Percentiles rank a stretch among this genome's conserved stretches.
phyloP scores from a whole-genome alignment of 2,113 vertebrate species.

The Mobula birostris region DNA sequence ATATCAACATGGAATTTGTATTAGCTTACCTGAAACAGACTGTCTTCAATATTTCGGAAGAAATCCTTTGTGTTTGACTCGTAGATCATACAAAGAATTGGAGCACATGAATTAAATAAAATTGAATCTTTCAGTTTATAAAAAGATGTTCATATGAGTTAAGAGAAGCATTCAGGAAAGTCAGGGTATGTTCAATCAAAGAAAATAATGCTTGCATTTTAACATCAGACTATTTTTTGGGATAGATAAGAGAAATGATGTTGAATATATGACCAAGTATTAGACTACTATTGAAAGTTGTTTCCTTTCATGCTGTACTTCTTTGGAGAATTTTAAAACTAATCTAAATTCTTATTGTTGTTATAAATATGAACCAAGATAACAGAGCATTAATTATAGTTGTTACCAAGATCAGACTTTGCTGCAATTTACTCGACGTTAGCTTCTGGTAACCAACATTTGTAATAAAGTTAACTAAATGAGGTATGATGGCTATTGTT shows the following conservation, averaged over 20 bases:
- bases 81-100: neutral
- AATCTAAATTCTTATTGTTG: neutral
- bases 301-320: no score
- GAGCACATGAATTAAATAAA: neutral
- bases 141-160: neutral
- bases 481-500: neutral
- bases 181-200: neutral
- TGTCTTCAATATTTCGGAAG: neutral
- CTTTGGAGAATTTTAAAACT: neutral
- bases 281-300: neutral
- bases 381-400: neutral
- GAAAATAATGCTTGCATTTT: neutral
- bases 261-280: neutral
- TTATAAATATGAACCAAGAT: neutral
- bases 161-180: neutral
- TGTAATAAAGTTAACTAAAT: neutral
- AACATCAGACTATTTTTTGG: neutral
- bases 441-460: neutral
- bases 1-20: neutral
- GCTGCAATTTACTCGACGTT: neutral
- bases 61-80: neutral
- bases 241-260: neutral
- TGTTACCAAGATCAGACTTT: neutral
- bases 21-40: neutral
- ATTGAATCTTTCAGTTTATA: neutral